Evolutionary conservation across 2,797 vertebrate genomes (phyloP), one percentile per base, ranked within the genome.

Genomic region (Pogoniulus pusillus): DNA sequence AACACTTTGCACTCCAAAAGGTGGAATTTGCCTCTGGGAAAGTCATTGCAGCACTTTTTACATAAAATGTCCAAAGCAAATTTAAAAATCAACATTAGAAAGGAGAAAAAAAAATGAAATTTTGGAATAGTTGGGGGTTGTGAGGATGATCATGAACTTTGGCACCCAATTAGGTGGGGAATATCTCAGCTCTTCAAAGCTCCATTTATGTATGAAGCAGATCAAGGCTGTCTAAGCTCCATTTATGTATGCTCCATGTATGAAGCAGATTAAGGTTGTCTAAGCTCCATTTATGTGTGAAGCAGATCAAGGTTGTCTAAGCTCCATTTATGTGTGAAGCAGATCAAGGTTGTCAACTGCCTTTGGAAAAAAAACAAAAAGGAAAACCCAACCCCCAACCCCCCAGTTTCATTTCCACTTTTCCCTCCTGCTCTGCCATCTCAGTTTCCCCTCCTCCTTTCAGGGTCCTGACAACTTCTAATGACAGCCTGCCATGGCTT

Each of bases 11-110:
- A 90, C 78, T 95, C 62, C 66, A 85, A 91, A 97, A 97, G 60
- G 82, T 93, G 58, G 85, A 88, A 90, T 27, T 93, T 93, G 94
- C 96, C 94, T 93, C 32, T 95, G 91, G 95, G 95, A 96, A 97
- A 96, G 95, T 95, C 94, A 73, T 3, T 70, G 87, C 89, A 85
- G 37, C 32, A 76, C 73, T 95, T 94, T 81, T 32, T 55, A 96
- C 80, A 94, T 90, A 96, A 94, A 45, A 45, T 9, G 19, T 45
- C 18, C 4, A 43, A 19, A 43, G 43, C n/a, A n/a, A n/a, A n/a
- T n/a, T n/a, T n/a, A 41, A 41, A 94, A 96, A 95, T 91, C 90
- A 88, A 54, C 1, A 2, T 55, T 86, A 63, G 20, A 12, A 32
- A 64, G 70, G n/a, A n/a, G 75, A 37, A 39, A 39, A 35, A 62